Conservation (phyloP, 2,113 vertebrate genomes). For the Crocuta crocuta region DNA sequence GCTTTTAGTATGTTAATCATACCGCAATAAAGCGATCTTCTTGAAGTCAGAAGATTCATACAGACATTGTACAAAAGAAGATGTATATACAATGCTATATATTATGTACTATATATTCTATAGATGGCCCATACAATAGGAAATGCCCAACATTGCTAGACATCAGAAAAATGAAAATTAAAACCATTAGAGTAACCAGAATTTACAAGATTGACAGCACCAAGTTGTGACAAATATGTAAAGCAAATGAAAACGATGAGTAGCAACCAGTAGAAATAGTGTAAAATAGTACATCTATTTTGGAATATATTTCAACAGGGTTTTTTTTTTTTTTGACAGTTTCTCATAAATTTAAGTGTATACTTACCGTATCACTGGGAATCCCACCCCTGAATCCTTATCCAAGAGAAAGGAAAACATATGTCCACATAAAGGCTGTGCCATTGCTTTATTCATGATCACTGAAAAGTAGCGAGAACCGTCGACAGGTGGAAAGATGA, state of each 20-base stretch:
- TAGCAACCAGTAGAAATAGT: no score
- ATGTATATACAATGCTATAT: no score
- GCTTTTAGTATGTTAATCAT: background rate
- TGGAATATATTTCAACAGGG: background rate
- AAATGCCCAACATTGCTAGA: background rate
- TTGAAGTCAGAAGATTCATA: background rate
- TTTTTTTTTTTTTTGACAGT: background rate
- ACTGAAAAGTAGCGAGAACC: background rate
- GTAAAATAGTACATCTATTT: background rate
- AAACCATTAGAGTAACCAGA: background rate
- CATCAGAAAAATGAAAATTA: background rate
- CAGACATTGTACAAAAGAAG: background rate
- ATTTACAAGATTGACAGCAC: background rate
- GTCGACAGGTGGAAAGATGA: background rate
- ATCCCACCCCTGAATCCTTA: background rate
- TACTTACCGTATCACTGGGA: background rate
- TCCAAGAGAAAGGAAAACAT: background rate
- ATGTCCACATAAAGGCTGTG: background rate
- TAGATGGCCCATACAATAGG: background rate
- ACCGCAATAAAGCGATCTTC: background rate
- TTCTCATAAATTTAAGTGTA: background rate
- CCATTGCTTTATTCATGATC: background rate
- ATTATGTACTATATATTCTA: background rate
- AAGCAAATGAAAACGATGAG: background rate
- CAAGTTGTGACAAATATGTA: background rate